Conservation (phyloP, 2,888 invertebrate species). For the Catocala fraxini region DNA sequence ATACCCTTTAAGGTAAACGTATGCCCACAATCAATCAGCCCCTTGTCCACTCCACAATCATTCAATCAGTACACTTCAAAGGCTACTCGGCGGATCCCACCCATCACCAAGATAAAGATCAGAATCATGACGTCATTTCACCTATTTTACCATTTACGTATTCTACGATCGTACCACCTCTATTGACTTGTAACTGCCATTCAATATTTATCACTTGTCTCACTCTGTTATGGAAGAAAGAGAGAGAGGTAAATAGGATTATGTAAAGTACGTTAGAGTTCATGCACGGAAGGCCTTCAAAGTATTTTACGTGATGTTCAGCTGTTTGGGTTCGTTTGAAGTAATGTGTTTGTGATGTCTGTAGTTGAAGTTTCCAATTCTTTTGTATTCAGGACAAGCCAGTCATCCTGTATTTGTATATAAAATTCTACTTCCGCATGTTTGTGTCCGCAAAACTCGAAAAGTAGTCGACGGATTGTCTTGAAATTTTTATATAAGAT, state of each 20-base stretch:
- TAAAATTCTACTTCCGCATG: too few relatives aligned
- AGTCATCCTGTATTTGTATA: too few relatives aligned
- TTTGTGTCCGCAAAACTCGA: too few relatives aligned
- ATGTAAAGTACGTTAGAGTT: conserved; percentile 18
- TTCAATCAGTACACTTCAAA: neutral
- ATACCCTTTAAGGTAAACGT: too few relatives aligned
- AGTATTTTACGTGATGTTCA: neutral
- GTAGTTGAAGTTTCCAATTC: too few relatives aligned
- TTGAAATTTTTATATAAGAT: too few relatives aligned
- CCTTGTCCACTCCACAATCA: neutral
- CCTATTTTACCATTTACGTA: conserved; percentile 29
- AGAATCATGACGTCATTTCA: neutral
- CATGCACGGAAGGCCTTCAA: neutral
- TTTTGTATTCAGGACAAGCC: too few relatives aligned
- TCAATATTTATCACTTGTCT: conserved; percentile 32
- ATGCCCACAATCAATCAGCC: too few relatives aligned
- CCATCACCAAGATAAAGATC: conserved; percentile 11
- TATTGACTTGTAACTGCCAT: conserved; percentile 47
- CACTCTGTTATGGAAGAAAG: conserved; percentile 9
- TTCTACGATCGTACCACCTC: conserved; percentile 28
- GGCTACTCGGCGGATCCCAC: neutral
- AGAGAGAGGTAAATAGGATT: conserved; percentile 29
- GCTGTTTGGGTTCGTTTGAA: too few relatives aligned
- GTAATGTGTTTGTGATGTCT: too few relatives aligned
- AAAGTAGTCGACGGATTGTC: too few relatives aligned